Evolutionary conservation across 1,140 invertebrate genomes (phyloP).

Genomic region (Pogonus chalceus): DNA sequence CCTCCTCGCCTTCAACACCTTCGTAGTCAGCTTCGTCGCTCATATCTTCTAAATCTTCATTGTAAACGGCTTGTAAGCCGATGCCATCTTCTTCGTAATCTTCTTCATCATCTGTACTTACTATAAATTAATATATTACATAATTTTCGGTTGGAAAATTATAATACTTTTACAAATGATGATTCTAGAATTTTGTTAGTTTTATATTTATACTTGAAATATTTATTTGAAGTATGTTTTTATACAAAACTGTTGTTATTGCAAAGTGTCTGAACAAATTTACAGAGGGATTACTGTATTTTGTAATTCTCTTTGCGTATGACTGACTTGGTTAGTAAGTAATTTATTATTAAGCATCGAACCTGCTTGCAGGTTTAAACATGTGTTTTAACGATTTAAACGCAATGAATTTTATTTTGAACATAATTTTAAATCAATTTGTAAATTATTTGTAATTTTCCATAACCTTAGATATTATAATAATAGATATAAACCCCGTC

Average conservation of each 20-base stretch:
- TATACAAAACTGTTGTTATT: conserved; percentile 34
- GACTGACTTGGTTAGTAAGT: too few relatives aligned
- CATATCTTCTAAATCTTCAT: conserved; percentile 52
- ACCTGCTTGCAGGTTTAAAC: too few relatives aligned
- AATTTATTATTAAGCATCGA: too few relatives aligned
- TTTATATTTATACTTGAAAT: conserved; percentile 30
- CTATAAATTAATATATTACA: conserved; percentile 30
- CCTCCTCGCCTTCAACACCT: conserved; percentile 52
- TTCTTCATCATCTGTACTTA: conserved; percentile 46
- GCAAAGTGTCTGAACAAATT: conserved; percentile 15
- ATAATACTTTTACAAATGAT: conserved; percentile 25
- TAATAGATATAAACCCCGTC: too few relatives aligned
- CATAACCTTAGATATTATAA: too few relatives aligned
- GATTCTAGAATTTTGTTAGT: conserved; percentile 41
- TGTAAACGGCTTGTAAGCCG: conserved; percentile 54
- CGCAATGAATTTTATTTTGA: too few relatives aligned
- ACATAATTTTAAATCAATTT: too few relatives aligned
- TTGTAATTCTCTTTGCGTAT: too few relatives aligned
- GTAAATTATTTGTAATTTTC: too few relatives aligned
- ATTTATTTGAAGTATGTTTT: conserved; percentile 33
- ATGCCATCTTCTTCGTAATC: conserved; percentile 51
- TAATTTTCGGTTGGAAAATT: conserved; percentile 22
- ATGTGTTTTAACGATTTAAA: too few relatives aligned
- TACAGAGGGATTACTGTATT: background rate
- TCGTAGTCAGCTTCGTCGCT: conserved; percentile 54